phyloP scores from a whole-genome alignment of 2,888 invertebrate species.

The Agonopterix heracliana region DNA sequence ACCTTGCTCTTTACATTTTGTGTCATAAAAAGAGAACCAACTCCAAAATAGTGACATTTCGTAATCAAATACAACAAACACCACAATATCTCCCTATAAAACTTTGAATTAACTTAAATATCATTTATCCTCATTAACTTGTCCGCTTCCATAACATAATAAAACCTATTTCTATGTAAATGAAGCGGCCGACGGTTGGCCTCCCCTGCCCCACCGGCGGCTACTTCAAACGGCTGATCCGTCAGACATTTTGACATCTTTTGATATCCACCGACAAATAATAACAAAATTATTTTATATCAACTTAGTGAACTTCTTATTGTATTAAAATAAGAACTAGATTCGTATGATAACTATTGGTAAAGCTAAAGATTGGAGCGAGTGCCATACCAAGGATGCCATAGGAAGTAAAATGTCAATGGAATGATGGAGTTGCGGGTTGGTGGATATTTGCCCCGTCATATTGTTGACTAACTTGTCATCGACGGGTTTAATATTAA shows the following conservation, averaged over 20 bases:
- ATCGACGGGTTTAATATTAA: not conserved
- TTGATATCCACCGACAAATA: conserved; percentile 70
- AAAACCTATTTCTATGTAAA: conserved; percentile 58
- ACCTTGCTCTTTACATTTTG: too few species aligned
- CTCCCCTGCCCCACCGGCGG: conserved; percentile 44
- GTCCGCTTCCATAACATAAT: conserved; percentile 22
- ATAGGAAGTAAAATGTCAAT: conserved; percentile 20
- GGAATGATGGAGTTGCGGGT: conserved; percentile 6
- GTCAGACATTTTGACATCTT: conserved; percentile 67
- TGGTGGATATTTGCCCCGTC: conserved; percentile 1
- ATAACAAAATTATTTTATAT: conserved; percentile 48
- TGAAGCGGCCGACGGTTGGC: conserved; percentile 32
- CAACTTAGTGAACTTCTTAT: conserved; percentile 15
- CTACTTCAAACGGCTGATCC: conserved; percentile 47
- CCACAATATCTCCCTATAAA: not conserved
- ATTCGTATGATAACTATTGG: conserved; percentile 1
- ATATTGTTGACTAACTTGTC: conserved; percentile 3
- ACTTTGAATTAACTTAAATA: conserved; percentile 20
- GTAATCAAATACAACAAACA: not conserved
- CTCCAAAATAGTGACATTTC: too few species aligned
- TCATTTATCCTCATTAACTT: conserved; percentile 36
- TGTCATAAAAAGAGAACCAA: too few species aligned
- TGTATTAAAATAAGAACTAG: conserved; percentile 14
- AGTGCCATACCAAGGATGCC: conserved; percentile 19
- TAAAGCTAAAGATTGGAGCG: not conserved